Evolutionary conservation across 2,113 vertebrate species (phyloP).

Genomic region (Axis porcinus): DNA sequence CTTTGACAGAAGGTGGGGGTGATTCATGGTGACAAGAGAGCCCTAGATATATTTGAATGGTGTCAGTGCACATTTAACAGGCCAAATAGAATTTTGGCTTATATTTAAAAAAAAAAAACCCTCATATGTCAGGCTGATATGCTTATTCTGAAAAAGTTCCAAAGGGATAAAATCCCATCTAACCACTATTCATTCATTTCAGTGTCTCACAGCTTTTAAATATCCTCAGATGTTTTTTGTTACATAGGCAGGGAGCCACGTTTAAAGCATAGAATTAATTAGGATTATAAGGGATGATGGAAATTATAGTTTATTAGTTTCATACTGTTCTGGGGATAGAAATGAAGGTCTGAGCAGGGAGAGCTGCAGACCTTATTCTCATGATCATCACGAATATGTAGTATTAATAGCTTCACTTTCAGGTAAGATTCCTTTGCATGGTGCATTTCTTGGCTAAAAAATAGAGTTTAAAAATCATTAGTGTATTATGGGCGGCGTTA

Average conservation of each 20-base stretch:
- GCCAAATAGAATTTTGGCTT: constrained; percentile 28
- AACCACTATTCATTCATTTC: not conserved
- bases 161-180: constrained; percentile 1
- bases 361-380: not conserved
- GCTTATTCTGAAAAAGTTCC: constrained; percentile 36
- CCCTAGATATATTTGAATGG: constrained; percentile 10
- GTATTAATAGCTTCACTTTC: not conserved
- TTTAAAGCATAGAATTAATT: constrained; percentile 24
- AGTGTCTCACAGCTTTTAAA: not conserved
- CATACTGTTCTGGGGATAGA: not conserved
- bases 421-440: not conserved
- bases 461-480: not conserved
- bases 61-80: not conserved
- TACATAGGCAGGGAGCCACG: not conserved
- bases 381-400: not conserved
- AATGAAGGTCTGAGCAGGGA: not conserved
- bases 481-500: not conserved
- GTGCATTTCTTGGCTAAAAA: not conserved
- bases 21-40: not conserved
- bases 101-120: not conserved
- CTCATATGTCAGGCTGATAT: not conserved
- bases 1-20: not conserved
- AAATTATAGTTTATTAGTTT: constrained; percentile 2
- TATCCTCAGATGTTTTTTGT: constrained; percentile 4
- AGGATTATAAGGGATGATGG: not conserved